Evolutionary conservation across 2,888 invertebrate species (phyloP).

Genomic region (Exocentrus adspersus): DNA sequence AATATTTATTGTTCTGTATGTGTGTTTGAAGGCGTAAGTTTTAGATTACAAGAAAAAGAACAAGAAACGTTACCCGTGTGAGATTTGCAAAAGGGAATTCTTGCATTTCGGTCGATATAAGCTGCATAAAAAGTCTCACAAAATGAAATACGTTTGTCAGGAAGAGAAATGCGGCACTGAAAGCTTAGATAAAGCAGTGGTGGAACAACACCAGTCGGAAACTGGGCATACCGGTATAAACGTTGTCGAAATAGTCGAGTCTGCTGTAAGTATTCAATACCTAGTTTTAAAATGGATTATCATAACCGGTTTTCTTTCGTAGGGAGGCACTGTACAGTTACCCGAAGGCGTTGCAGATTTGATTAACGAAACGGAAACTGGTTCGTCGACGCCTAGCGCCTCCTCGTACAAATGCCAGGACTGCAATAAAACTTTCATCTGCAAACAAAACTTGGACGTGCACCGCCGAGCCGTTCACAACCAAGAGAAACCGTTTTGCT

Average conservation of each 20-base stretch:
- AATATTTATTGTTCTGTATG: too few species aligned
- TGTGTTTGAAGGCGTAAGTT: too few species aligned
- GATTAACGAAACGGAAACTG: neutral
- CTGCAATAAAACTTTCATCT: conserved; percentile 71
- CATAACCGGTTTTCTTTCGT: neutral
- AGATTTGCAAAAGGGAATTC: conserved; percentile 66
- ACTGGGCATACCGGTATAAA: conserved; percentile 68
- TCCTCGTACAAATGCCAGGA: conserved; percentile 63
- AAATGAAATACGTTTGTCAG: conserved; percentile 70
- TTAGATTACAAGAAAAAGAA: conserved; percentile 16
- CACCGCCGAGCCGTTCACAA: conserved; percentile 71
- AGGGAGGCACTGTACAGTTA: conserved; percentile 11
- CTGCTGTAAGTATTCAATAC: conserved; percentile 27
- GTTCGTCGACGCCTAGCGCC: neutral
- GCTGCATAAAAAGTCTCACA: conserved; percentile 71
- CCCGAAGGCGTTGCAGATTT: neutral
- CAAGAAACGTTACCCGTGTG: conserved; percentile 62
- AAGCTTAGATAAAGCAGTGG: conserved; percentile 61
- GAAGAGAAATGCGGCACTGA: conserved; percentile 46
- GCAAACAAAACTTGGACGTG: conserved; percentile 70
- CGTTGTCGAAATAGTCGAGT: conserved; percentile 55
- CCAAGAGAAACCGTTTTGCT: conserved; percentile 68
- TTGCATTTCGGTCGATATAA: conserved; percentile 65
- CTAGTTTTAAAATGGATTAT: neutral
- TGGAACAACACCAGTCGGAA: conserved; percentile 69